These are phyloP conservation scores for Formica selysi DNA, from an alignment of 1,140 invertebrate genomes.

Conservation along the genomic window DNA sequence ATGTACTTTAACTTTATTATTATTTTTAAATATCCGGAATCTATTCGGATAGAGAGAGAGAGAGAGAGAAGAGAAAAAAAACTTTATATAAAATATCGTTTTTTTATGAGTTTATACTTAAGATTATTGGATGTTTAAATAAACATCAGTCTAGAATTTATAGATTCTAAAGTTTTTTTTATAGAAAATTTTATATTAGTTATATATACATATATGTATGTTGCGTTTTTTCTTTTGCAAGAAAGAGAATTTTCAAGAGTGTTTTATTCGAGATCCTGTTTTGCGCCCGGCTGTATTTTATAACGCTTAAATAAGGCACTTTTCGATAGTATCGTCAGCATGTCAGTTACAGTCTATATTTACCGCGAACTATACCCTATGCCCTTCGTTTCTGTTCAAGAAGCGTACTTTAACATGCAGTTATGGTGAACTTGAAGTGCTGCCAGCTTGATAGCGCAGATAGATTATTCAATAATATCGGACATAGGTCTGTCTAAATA, in stretches of 20 bases:
- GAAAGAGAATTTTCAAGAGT: not conserved
- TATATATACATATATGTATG: not conserved
- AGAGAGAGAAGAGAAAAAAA: not conserved
- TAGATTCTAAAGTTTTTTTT: not conserved
- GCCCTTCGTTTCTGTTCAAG: slow-evolving; percentile 50
- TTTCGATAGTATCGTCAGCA: slow-evolving; percentile 37
- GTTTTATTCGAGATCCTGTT: not conserved
- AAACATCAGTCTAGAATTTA: not conserved
- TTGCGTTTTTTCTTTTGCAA: not conserved
- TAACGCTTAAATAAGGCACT: not conserved
- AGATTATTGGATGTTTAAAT: not conserved
- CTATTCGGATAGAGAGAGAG: not conserved
- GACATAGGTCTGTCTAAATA: slow-evolving; percentile 33
- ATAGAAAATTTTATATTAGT: not conserved
- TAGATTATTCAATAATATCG: slow-evolving; percentile 58
- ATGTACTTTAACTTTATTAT: not conserved
- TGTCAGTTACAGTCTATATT: slow-evolving; percentile 50
- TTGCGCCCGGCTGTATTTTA: not conserved
- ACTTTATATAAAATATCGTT: too few relatives aligned
- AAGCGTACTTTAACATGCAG: slow-evolving; percentile 47
- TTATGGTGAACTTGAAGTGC: slow-evolving; percentile 40
- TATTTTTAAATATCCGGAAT: not conserved
- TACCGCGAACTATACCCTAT: slow-evolving; percentile 41
- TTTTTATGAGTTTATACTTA: not conserved
- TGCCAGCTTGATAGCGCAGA: slow-evolving; percentile 38